phyloP scores from a whole-genome alignment of 2,888 invertebrate genomes.

The Chamaedrilus cognettii region DNA sequence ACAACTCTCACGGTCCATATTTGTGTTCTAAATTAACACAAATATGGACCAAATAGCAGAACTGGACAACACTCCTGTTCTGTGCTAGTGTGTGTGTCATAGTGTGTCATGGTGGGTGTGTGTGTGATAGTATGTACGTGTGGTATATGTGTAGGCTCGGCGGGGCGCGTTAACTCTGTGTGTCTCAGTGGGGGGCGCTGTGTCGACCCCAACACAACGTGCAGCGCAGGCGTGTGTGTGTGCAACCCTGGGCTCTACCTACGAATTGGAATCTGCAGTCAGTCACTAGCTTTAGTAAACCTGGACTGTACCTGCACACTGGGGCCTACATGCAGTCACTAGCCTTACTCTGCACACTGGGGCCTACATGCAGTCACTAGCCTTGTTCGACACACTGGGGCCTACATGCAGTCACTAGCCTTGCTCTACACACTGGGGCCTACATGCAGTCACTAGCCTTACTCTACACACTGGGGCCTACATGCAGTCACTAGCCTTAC shows the following conservation, averaged over 20 bases:
- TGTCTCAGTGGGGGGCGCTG: conserved; percentile 32
- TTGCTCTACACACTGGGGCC: neutral
- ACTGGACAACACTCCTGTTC: too few relatives aligned
- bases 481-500: too few relatives aligned
- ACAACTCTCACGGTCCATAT: too few relatives aligned
- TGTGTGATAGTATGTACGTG: neutral
- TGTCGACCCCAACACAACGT: conserved; percentile 34
- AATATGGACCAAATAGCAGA: neutral
- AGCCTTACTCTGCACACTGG: too few relatives aligned
- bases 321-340: too few relatives aligned
- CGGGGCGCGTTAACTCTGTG: conserved; percentile 32
- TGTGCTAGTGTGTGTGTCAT: neutral
- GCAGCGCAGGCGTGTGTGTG: conserved; percentile 30
- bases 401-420: too few relatives aligned
- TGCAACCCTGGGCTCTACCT: conserved; percentile 29
- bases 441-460: neutral
- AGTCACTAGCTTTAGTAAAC: too few relatives aligned
- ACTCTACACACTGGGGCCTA: too few relatives aligned
- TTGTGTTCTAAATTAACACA: neutral
- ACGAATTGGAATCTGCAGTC: conserved; percentile 14
- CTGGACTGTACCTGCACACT: too few relatives aligned
- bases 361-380: too few relatives aligned
- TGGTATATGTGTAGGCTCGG: conserved; percentile 20
- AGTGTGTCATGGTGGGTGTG: neutral
- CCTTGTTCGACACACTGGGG: too few relatives aligned